These are phyloP conservation scores for Scolopax mira DNA, from an alignment of 2,113 vertebrate genomes.

Conservation along the genomic window DNA sequence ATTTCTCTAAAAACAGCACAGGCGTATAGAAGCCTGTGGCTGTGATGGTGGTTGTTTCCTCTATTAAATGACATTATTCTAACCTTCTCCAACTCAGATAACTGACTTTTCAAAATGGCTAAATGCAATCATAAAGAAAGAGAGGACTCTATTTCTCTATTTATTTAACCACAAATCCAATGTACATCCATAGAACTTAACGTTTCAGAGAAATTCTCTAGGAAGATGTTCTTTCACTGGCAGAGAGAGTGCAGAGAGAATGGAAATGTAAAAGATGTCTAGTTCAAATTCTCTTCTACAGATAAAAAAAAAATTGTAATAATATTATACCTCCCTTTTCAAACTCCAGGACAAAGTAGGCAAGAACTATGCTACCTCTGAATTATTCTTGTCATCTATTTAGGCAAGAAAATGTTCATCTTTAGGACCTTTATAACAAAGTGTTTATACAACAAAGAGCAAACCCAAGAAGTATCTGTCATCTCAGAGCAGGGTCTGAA, in stretches of 20 bases:
- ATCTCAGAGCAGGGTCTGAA: not conserved
- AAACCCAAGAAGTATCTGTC: not conserved
- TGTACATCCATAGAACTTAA: not conserved
- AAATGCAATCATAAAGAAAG: not conserved
- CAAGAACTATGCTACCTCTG: not conserved
- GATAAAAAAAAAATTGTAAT: not conserved
- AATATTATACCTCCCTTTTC: not conserved
- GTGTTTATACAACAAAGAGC: not conserved
- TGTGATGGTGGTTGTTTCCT: not conserved
- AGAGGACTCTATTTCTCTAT: not conserved
- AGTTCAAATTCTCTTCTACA: not conserved
- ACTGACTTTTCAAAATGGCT: not conserved
- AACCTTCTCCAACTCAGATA: not conserved
- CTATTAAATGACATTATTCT: not conserved
- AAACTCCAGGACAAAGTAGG: not conserved
- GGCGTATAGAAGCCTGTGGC: not conserved
- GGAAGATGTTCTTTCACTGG: conserved; percentile 3
- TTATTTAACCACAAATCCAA: not conserved
- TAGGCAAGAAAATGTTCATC: not conserved
- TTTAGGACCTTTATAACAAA: not conserved
- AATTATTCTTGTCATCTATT: not conserved
- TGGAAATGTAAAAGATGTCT: not conserved
- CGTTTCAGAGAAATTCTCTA: not conserved
- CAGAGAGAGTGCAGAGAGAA: too few relatives aligned
- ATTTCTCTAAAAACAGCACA: not conserved